These are phyloP conservation scores for Caloenas nicobarica DNA, from an alignment of 2,113 vertebrate genomes.

Conservation along the genomic window DNA sequence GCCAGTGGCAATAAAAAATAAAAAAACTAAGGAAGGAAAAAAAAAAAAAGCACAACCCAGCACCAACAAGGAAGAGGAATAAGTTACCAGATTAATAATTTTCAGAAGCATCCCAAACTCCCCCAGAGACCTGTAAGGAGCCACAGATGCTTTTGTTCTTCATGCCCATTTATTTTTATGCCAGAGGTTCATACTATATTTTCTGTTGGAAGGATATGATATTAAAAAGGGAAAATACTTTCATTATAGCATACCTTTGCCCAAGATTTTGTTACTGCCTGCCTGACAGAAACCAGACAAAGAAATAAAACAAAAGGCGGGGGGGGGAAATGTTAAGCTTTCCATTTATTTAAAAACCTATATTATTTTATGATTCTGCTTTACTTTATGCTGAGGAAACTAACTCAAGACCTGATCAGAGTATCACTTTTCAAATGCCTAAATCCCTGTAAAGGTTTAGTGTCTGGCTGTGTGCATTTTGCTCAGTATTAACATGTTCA, in stretches of 20 bases:
- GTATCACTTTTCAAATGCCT: slow-evolving; percentile 83
- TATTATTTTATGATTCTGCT: slow-evolving; percentile 59
- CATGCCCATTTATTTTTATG: not conserved
- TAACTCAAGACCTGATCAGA: slow-evolving; percentile 79
- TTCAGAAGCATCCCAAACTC: slow-evolving; percentile 26
- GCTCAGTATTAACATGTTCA: slow-evolving; percentile 87
- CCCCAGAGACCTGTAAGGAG: slow-evolving; percentile 21
- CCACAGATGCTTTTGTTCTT: slow-evolving; percentile 28
- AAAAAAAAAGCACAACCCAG: too few species aligned
- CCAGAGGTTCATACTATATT: not conserved
- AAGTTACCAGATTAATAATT: slow-evolving; percentile 14
- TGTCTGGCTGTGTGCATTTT: slow-evolving; percentile 86
- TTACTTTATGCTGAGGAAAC: slow-evolving; percentile 67
- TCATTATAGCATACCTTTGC: not conserved
- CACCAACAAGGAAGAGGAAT: not conserved
- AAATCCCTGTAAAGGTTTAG: slow-evolving; percentile 86
- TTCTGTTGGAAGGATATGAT: not conserved
- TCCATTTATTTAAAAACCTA: slow-evolving; percentile 53
- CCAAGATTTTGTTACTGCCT: slow-evolving; percentile 6
- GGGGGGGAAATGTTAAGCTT: not conserved
- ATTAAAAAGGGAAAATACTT: slow-evolving; percentile 16
- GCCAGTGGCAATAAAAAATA: not conserved
- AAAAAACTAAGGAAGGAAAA: not conserved
- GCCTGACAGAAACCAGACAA: slow-evolving; percentile 62
- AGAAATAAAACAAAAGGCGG: slow-evolving; percentile 56